A percentile compares a stretch with the other conserved stretches of the same genome.
Evolutionary conservation across 2,888 invertebrate genomes (phyloP).

Genomic region (Helobdella robusta): DNA sequence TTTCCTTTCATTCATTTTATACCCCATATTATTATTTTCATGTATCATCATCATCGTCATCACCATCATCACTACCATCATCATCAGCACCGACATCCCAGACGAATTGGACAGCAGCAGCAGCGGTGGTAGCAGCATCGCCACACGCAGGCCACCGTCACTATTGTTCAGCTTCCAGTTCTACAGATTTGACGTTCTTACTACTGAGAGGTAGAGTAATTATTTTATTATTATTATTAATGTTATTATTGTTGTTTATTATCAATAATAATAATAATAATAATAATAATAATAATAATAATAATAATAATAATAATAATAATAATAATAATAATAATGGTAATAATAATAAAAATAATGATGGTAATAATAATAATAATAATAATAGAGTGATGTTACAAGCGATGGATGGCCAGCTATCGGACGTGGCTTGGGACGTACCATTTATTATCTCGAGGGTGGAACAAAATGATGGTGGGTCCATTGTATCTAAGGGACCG

Average conservation of each 20-base stretch:
- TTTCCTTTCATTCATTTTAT: not conserved
- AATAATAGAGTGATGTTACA: conserved; percentile 42
- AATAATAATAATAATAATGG: not conserved
- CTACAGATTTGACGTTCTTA: conserved; percentile 51
- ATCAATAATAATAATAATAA: not conserved
- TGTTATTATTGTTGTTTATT: not conserved
- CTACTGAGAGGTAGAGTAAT: conserved; percentile 49
- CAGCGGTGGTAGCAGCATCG: not conserved
- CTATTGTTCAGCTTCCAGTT: conserved; percentile 54
- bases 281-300: not conserved
- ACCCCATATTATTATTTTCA: not conserved
- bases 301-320: not conserved
- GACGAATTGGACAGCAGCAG: not conserved
- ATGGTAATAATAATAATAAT: not conserved
- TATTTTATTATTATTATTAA: not conserved
- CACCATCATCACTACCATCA: too few species aligned
- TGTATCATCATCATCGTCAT: too few species aligned
- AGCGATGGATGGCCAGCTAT: conserved; percentile 42
- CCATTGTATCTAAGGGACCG: conserved; percentile 41
- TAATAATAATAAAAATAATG: not conserved
- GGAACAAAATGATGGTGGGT: conserved; percentile 46
- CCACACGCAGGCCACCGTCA: conserved; percentile 20
- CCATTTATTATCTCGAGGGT: conserved; percentile 47
- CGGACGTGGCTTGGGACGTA: conserved; percentile 39
- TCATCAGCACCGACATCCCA: too few species aligned